Evolutionary conservation across 2,888 invertebrate species (phyloP).

Genomic region (Automeris io): DNA sequence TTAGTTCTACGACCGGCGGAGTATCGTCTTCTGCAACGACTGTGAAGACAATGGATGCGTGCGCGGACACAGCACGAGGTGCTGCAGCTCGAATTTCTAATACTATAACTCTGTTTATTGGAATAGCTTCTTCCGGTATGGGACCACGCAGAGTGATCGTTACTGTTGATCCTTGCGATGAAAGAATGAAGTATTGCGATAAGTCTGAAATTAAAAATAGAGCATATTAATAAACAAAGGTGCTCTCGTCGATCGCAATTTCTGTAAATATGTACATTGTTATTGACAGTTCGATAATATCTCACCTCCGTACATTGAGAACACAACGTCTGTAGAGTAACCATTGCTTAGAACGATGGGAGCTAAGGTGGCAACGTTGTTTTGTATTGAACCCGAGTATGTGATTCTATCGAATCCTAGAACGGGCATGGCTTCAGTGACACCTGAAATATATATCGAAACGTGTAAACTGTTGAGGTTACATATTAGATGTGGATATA

Average conservation of each 20-base stretch:
- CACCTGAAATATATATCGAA: too few species aligned
- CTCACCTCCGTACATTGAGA: background rate
- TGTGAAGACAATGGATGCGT: slow-evolving; percentile 24
- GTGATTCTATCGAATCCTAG: slow-evolving; percentile 20
- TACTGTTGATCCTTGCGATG: slow-evolving; percentile 11
- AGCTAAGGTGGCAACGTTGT: background rate
- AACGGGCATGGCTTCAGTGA: too few species aligned
- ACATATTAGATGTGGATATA: background rate
- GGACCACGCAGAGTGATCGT: slow-evolving; percentile 12
- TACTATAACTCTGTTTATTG: slow-evolving; percentile 22
- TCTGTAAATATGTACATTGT: too few species aligned
- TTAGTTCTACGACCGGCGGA: slow-evolving; percentile 5
- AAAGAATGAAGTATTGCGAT: slow-evolving; percentile 14
- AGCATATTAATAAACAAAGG: too few species aligned
- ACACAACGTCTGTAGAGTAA: background rate
- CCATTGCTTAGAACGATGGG: background rate
- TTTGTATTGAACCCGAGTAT: background rate
- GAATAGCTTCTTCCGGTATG: slow-evolving; percentile 26
- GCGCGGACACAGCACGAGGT: slow-evolving; percentile 20
- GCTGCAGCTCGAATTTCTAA: slow-evolving; percentile 27
- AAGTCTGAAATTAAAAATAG: slow-evolving; percentile 15
- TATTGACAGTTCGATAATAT: too few species aligned
- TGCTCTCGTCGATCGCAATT: too few species aligned
- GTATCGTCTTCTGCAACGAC: background rate
- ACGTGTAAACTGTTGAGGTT: background rate